Evolutionary conservation across 2,113 vertebrate species (phyloP).

Genomic region (Gracilinanus agilis): DNA sequence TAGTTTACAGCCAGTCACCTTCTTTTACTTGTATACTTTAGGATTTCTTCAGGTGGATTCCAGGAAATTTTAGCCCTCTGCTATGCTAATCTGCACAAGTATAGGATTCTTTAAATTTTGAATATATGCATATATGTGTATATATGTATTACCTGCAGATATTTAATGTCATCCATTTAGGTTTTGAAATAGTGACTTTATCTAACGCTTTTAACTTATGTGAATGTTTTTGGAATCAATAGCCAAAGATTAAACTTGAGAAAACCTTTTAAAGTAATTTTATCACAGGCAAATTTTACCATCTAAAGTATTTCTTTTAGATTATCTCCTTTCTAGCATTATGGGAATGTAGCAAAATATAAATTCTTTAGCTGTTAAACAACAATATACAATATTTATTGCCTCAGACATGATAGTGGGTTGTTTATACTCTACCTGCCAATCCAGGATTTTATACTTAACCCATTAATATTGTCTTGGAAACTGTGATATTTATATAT

Average conservation of each 20-base stretch:
- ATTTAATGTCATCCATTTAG: constrained; percentile 74
- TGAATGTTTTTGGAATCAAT: constrained; percentile 62
- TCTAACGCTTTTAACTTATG: constrained; percentile 67
- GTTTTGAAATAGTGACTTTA: constrained; percentile 71
- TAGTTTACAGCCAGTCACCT: neutral
- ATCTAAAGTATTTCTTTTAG: neutral
- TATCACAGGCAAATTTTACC: constrained; percentile 23
- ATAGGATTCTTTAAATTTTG: constrained; percentile 9
- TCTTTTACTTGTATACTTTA: neutral
- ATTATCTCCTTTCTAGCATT: neutral
- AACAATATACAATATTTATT: constrained; percentile 25
- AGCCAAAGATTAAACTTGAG: constrained; percentile 45
- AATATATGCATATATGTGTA: neutral
- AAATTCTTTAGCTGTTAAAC: neutral
- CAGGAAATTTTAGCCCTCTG: constrained; percentile 52
- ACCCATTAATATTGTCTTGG: constrained; percentile 25
- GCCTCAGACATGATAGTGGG: constrained; percentile 20
- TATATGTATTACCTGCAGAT: constrained; percentile 57
- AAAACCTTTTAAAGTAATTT: constrained; percentile 53
- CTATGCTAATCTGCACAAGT: constrained; percentile 55
- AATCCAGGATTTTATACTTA: constrained; percentile 24
- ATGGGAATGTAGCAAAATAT: neutral
- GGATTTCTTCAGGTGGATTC: constrained; percentile 38
- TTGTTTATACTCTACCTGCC: neutral
- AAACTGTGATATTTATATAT: constrained; percentile 22